A percentile compares a stretch with the other conserved stretches of the same genome.
Conservation (phyloP, 30 jellyfish, hydroid and myxozoan genomes). For the Morbakka virulenta region DNA sequence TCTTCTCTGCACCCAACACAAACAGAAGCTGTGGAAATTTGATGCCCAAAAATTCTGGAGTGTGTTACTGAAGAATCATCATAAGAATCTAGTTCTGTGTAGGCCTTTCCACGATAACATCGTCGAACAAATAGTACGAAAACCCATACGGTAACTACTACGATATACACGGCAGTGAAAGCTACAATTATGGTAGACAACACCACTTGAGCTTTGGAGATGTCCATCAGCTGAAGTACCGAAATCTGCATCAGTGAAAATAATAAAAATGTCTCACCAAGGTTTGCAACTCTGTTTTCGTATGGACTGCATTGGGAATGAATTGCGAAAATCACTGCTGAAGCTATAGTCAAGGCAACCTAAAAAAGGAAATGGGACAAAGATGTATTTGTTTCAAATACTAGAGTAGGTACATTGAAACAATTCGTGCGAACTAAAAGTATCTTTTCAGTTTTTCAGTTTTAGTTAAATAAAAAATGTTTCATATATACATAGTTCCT, state of each 20-base stretch:
- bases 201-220: background rate
- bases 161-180: background rate
- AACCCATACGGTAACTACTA: background rate
- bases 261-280: background rate
- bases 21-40: background rate
- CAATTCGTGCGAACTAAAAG: no score
- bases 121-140: background rate
- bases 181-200: background rate
- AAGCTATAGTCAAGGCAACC: conserved; percentile 24
- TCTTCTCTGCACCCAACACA: background rate
- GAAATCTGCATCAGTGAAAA: background rate
- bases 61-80: background rate
- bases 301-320: conserved; percentile 16
- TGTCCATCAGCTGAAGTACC: background rate
- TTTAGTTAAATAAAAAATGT: no score
- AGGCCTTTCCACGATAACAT: background rate
- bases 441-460: no score
- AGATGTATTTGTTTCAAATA: no score
- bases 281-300: background rate
- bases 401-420: no score
- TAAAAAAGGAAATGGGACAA: background rate
- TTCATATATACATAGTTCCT: no score
- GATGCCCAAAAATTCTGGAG: background rate
- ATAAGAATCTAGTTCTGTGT: background rate
- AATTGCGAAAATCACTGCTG: conserved; percentile 16